Base-by-base conservation (phyloP, 2,113 vertebrate species). In the Colius striatus region DNA sequence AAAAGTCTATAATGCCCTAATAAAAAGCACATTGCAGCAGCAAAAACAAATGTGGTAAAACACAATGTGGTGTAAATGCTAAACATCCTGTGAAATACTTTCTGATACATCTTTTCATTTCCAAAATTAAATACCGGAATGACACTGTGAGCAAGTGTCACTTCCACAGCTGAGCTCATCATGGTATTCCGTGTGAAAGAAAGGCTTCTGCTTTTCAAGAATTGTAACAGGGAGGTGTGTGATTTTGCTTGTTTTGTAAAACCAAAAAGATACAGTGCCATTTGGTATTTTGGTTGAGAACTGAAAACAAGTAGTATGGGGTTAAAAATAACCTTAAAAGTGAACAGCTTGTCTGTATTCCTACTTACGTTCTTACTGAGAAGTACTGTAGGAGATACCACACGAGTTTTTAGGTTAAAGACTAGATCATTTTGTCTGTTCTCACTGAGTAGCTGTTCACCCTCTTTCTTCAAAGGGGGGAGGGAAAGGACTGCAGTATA, bases 161-260 rank as follows among this genome's bases (percentile, higher is more conserved):
- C 9, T 51, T 68, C 22, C 10, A 22, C 73, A 55, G 43, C 68
- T 86, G 10, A 50, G 71, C 62, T 85, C 65, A 58, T 50, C 63
- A 15, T 32, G 41, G 60, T 26, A 18, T 30, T 81, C 41, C n/a
- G 34, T 61, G n/a, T 43, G 41, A 78, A 92, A 54, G 41, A 78
- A 92, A 54, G 50, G 41, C 43, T 76, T 63, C 72, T 87, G 36
- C 30, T 92, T 89, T 72, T 76, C 38, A 70, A 43, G 63, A 94
- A 74, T 25, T 9, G 6, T 18, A 23, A 55, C 10, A 16, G 12
- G 26, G 25, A 43, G 4, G 25, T 65, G 3, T 26, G 30, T 58
- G 15, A 4, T 1, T 43, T 23, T 73, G 18, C 19, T 51, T 55
- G 16, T 3, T 51, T 71, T 62, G 41, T 57, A 25, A 23, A 76